Evolutionary conservation across 2,113 vertebrate species (phyloP).

Genomic region (Mus pahari): DNA sequence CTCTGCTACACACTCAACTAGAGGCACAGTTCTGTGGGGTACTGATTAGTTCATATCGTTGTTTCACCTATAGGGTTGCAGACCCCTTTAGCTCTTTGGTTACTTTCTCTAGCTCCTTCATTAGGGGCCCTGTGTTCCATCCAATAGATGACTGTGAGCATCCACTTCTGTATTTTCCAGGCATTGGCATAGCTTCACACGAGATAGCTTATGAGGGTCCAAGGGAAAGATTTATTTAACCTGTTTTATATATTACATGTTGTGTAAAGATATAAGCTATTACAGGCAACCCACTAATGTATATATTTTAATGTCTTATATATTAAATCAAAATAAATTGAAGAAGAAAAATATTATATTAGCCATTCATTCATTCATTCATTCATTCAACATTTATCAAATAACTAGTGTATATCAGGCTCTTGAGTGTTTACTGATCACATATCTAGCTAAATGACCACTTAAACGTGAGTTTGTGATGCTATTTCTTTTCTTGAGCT

Average conservation of each 20-base stretch:
- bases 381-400: not conserved
- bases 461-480: not conserved
- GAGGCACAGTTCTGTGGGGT: too few relatives aligned
- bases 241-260: not conserved
- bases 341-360: not conserved
- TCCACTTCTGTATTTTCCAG: too few relatives aligned
- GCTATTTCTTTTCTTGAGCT: not conserved
- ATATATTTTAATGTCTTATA: not conserved
- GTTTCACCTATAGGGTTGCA: too few relatives aligned
- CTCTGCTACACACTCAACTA: too few relatives aligned
- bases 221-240: not conserved
- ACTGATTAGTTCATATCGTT: too few relatives aligned
- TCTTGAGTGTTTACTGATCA: slow-evolving; percentile 35
- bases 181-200: too few relatives aligned
- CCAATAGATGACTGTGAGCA: too few relatives aligned
- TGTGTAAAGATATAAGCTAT: not conserved
- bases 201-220: too few relatives aligned
- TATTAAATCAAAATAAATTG: not conserved
- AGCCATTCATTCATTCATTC: not conserved
- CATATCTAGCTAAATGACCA: not conserved
- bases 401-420: not conserved
- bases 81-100: too few relatives aligned
- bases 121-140: too few relatives aligned
- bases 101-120: too few relatives aligned
- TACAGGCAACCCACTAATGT: not conserved